phyloP scores from a whole-genome alignment of 2,113 vertebrate genomes.

The Actenoides lindsayi region DNA sequence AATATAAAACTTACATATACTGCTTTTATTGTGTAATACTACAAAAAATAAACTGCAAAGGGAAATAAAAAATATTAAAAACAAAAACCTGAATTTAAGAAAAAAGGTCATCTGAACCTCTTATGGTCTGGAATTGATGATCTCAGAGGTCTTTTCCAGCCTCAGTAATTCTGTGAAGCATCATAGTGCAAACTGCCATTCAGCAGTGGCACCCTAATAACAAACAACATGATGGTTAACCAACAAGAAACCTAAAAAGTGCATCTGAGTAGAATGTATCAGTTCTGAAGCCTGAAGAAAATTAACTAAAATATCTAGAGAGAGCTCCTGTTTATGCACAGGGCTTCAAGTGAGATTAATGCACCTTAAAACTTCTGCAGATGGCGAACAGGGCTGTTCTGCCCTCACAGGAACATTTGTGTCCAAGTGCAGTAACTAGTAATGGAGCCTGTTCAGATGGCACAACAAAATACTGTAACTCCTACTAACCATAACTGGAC shows the following conservation, averaged over 20 bases:
- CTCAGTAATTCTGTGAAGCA: background rate
- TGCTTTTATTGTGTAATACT: background rate
- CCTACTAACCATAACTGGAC: background rate
- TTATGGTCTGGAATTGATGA: background rate
- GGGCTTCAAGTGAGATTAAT: conserved; percentile 64
- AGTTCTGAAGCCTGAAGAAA: conserved; percentile 30
- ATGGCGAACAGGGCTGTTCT: conserved; percentile 37
- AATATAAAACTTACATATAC: background rate
- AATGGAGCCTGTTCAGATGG: background rate
- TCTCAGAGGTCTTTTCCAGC: no score
- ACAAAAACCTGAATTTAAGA: background rate
- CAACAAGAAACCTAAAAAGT: background rate
- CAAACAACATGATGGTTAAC: background rate
- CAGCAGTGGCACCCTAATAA: background rate
- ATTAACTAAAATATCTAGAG: background rate
- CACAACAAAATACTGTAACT: background rate
- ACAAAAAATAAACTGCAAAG: background rate
- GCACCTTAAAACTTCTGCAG: conserved; percentile 55
- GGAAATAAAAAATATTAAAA: background rate
- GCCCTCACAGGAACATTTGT: background rate
- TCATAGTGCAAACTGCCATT: background rate
- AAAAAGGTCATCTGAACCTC: background rate
- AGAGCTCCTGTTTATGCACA: conserved; percentile 8
- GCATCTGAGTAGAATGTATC: background rate
- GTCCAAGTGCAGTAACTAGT: background rate